These are phyloP conservation scores for Piscicola geometra DNA, from an alignment of 2,888 invertebrate species.

Conservation along the genomic window DNA sequence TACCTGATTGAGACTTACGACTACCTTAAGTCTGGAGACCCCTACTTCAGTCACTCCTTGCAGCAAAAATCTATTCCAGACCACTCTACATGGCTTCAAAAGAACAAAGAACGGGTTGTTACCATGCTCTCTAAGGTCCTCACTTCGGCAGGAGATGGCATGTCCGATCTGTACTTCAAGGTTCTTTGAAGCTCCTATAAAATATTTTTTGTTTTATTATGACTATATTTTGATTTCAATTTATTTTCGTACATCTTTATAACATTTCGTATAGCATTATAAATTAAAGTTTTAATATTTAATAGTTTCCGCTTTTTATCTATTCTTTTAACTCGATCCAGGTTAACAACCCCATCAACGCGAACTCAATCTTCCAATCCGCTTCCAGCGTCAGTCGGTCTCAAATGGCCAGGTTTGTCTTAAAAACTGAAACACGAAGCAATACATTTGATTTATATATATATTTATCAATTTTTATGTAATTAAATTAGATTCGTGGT, in stretches of 20 bases:
- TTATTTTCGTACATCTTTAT: too few species aligned
- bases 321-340: constrained; percentile 11
- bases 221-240: too few species aligned
- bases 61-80: constrained; percentile 32
- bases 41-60: constrained; percentile 33
- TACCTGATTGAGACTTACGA: constrained; percentile 45
- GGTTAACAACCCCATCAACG: constrained; percentile 43
- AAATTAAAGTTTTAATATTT: neutral
- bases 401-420: constrained; percentile 40
- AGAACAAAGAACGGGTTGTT: constrained; percentile 45
- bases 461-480: too few species aligned
- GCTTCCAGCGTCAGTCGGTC: constrained; percentile 41
- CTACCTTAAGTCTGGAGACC: constrained; percentile 44
- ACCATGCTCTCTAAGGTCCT: constrained; percentile 45
- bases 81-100: constrained; percentile 43
- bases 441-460: too few species aligned
- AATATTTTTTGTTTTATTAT: neutral
- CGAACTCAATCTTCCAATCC: constrained; percentile 43
- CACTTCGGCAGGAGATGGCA: constrained; percentile 44
- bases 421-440: too few species aligned
- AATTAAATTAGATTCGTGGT: too few species aligned
- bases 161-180: constrained; percentile 46
- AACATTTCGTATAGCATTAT: too few species aligned
- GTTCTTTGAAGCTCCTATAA: constrained; percentile 25
- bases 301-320: neutral